Conservation (phyloP, 2,888 invertebrate species). For the Eretmocerus hayati region DNA sequence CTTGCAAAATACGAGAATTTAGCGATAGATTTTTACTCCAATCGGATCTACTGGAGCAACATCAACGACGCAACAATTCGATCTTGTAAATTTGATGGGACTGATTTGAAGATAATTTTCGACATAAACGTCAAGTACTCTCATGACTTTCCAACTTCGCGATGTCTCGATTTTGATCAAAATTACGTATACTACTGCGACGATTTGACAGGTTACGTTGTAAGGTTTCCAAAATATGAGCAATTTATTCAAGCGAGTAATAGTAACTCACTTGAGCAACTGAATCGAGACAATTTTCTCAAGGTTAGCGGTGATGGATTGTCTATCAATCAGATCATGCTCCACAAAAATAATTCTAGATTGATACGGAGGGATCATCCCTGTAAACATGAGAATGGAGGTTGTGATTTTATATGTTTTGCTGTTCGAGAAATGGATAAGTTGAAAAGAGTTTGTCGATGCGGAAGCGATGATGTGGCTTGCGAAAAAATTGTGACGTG, state of each 20-base stretch:
- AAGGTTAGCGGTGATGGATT: no score
- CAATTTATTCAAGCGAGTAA: no score
- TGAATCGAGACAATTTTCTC: no score
- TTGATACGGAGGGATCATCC: constrained; percentile 2
- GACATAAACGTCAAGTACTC: neutral
- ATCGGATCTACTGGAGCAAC: constrained; percentile 3
- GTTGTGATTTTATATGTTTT: constrained; percentile 5
- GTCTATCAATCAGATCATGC: constrained; percentile 5
- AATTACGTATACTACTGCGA: constrained; percentile 5
- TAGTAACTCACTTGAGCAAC: no score
- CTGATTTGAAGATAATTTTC: neutral
- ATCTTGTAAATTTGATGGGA: neutral
- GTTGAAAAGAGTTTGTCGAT: neutral
- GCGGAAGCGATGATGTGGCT: no score
- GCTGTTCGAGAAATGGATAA: neutral
- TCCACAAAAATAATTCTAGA: neutral
- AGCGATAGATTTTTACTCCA: neutral
- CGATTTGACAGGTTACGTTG: no score
- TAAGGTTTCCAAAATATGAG: no score
- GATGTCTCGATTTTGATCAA: neutral
- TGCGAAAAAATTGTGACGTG: no score
- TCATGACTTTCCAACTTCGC: neutral
- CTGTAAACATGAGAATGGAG: neutral
- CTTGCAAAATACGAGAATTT: neutral
- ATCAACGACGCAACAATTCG: neutral